A percentile compares a stretch with the other conserved stretches of the same genome.
Evolutionary conservation across 2,113 vertebrate species (phyloP).

Genomic region (Bucco capensis): DNA sequence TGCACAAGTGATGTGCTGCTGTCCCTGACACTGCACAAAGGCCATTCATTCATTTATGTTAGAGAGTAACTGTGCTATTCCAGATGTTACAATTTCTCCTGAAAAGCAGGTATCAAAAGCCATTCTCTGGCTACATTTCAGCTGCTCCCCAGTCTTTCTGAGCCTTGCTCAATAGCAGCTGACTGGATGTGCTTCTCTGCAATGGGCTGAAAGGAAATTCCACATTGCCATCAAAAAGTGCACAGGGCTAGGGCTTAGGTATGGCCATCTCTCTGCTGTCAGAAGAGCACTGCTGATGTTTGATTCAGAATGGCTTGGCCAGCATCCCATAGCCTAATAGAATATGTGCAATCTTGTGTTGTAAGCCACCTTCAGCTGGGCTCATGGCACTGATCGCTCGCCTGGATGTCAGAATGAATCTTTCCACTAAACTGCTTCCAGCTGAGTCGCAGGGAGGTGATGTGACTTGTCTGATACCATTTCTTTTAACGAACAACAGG

Average conservation of each 20-base stretch:
- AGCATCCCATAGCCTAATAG: neutral
- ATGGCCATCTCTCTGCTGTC: accelerated
- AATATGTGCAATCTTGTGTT: neutral
- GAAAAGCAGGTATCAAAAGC: neutral
- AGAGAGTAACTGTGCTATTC: neutral
- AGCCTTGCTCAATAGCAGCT: neutral
- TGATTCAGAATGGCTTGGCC: neutral
- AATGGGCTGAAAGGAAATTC: neutral
- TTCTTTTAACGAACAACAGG: neutral
- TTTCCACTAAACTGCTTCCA: neutral
- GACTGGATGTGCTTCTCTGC: neutral
- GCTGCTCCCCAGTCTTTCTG: neutral
- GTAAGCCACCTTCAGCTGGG: neutral
- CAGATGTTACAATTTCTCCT: neutral
- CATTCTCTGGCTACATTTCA: neutral
- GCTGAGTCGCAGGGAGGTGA: neutral
- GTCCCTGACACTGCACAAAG: neutral
- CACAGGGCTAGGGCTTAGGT: neutral
- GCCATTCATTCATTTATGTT: too few relatives aligned
- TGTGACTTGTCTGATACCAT: neutral
- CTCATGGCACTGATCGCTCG: accelerated
- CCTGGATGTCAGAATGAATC: neutral
- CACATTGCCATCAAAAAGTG: neutral
- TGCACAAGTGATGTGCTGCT: neutral
- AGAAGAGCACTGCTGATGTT: neutral